Evolutionary conservation across 2,888 invertebrate genomes (phyloP).

Genomic region (Drosophila gaucha): DNA sequence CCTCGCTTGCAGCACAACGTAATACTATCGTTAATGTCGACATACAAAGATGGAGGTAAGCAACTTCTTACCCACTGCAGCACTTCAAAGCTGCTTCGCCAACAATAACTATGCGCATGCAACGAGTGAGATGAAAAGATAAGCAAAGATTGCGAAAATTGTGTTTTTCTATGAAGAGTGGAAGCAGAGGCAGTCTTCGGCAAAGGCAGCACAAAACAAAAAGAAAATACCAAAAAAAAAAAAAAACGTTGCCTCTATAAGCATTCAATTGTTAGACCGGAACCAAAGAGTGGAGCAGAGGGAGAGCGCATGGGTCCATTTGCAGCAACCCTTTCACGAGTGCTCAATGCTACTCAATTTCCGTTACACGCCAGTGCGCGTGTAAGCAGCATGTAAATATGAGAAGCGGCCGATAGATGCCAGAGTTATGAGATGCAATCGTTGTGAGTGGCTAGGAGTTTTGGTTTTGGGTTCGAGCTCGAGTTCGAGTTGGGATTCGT

Average conservation of each 20-base stretch:
- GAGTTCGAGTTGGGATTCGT: conserved; percentile 25
- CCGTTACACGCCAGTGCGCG: conserved; percentile 75
- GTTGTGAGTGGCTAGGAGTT: conserved; percentile 21
- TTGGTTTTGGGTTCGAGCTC: background rate
- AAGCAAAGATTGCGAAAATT: conserved; percentile 75
- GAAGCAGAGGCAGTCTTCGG: conserved; percentile 25
- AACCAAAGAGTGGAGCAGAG: conserved; percentile 7
- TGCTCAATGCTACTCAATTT: conserved; percentile 61
- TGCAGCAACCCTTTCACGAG: conserved; percentile 50
- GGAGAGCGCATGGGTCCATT: conserved; percentile 26
- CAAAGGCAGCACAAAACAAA: conserved; percentile 33
- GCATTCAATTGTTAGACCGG: conserved; percentile 50
- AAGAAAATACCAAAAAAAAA: conserved; percentile 30
- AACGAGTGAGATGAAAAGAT: conserved; percentile 69
- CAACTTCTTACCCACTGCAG: conserved; percentile 17
- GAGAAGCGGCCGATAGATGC: conserved; percentile 64
- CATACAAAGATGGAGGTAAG: conserved; percentile 49
- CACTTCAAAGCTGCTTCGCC: conserved; percentile 41
- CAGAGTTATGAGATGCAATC: conserved; percentile 72
- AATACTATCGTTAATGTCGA: conserved; percentile 49
- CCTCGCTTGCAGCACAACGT: conserved; percentile 36
- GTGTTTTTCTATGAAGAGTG: conserved; percentile 63
- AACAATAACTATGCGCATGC: conserved; percentile 39
- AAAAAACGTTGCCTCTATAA: conserved; percentile 15
- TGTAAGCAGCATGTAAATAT: conserved; percentile 77